Evolutionary conservation across 2,888 invertebrate species (phyloP).

Genomic region (Pseudoips prasinana): DNA sequence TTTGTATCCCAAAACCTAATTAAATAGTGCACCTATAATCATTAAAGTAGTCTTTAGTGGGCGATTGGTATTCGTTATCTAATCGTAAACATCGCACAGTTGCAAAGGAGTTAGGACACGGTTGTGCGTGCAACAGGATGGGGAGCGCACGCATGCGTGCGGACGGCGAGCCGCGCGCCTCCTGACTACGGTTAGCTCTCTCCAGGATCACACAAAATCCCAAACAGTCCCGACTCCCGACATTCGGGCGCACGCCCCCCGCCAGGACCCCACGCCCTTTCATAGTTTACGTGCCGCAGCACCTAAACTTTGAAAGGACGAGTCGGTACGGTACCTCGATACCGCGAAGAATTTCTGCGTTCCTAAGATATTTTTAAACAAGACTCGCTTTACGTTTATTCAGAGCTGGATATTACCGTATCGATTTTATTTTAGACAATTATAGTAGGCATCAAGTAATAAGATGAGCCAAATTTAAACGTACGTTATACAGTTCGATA

Average conservation of each 20-base stretch:
- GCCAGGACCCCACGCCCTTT: too few relatives aligned
- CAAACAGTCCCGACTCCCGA: constrained; percentile 44
- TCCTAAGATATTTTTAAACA: constrained; percentile 10
- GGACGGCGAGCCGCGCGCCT: constrained; percentile 53
- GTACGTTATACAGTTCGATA: too few relatives aligned
- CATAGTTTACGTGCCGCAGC: too few relatives aligned
- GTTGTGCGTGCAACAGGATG: constrained; percentile 56
- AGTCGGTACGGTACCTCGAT: constrained; percentile 19
- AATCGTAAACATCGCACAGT: constrained; percentile 22
- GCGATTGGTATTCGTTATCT: constrained; percentile 12
- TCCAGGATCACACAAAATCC: constrained; percentile 43
- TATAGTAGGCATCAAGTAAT: too few relatives aligned
- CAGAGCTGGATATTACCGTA: too few relatives aligned
- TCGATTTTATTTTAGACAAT: too few relatives aligned
- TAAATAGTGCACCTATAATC: too few relatives aligned
- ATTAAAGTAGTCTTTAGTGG: too few relatives aligned
- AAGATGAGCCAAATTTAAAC: too few relatives aligned
- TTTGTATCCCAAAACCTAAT: too few relatives aligned
- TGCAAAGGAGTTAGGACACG: constrained; percentile 20
- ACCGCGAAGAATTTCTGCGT: constrained; percentile 27
- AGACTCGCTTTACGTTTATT: too few relatives aligned
- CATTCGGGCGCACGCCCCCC: constrained; percentile 49
- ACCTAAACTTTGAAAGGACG: constrained; percentile 27
- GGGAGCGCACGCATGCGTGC: constrained; percentile 65
- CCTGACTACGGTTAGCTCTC: constrained; percentile 51